These are phyloP conservation scores for Crypturellus tataupa DNA, from an alignment of 2,797 vertebrate species.

Conservation along the genomic window DNA sequence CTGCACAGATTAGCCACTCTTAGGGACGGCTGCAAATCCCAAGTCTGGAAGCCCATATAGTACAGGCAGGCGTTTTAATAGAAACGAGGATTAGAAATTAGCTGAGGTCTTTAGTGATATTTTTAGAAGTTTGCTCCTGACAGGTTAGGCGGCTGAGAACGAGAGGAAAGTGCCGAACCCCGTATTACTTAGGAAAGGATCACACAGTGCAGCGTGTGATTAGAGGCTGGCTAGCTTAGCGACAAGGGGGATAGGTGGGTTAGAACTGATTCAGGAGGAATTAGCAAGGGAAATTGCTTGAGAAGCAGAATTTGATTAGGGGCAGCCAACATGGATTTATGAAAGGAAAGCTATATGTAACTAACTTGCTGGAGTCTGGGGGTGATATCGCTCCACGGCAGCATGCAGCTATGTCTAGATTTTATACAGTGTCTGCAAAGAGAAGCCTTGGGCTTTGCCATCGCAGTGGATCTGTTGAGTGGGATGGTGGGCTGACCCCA, in stretches of 20 bases:
- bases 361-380: conserved; percentile 21
- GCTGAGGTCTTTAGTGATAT: conserved; percentile 78
- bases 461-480: not conserved
- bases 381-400: not conserved
- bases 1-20: conserved; percentile 65
- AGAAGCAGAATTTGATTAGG: conserved; percentile 77
- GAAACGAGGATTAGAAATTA: conserved; percentile 80
- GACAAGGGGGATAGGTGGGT: conserved; percentile 67
- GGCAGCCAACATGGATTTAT: conserved; percentile 60
- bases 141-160: conserved; percentile 76
- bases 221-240: conserved; percentile 69
- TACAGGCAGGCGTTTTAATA: conserved; percentile 60
- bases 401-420: not conserved
- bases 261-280: conserved; percentile 62
- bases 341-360: conserved; percentile 1
- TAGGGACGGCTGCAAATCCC: conserved; percentile 74
- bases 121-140: conserved; percentile 80
- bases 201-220: conserved; percentile 54
- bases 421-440: not conserved
- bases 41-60: conserved; percentile 58
- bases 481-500: not conserved
- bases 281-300: conserved; percentile 77
- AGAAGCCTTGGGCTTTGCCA: not conserved
- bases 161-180: conserved; percentile 37
- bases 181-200: conserved; percentile 63